Percentiles rank a stretch among this genome's conserved stretches.
Conservation (phyloP, 2,113 vertebrate species). For the mouse (Mus musculus) region GRCm39 chr5:83475501-83476000, state of each 20-base stretch:
- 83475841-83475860: neutral
- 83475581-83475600: neutral
- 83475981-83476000: neutral
- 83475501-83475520: neutral
- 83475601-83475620: neutral
- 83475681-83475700: neutral
- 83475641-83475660: neutral
- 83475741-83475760: neutral
- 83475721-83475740: neutral
- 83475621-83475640: neutral
- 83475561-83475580: rapidly evolving
- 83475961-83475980: neutral
- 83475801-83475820: neutral
- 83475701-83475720: neutral
- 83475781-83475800: neutral
- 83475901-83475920: neutral
- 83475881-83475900: too few relatives aligned
- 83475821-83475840: neutral
- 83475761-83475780: too few relatives aligned
- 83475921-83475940: neutral
- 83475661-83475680: neutral
- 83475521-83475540: neutral
- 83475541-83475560: too few relatives aligned
- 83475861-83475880: neutral
- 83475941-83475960: neutral